Conservation (phyloP, 2,113 vertebrate genomes). For the Psittacula cyanocephala region DNA sequence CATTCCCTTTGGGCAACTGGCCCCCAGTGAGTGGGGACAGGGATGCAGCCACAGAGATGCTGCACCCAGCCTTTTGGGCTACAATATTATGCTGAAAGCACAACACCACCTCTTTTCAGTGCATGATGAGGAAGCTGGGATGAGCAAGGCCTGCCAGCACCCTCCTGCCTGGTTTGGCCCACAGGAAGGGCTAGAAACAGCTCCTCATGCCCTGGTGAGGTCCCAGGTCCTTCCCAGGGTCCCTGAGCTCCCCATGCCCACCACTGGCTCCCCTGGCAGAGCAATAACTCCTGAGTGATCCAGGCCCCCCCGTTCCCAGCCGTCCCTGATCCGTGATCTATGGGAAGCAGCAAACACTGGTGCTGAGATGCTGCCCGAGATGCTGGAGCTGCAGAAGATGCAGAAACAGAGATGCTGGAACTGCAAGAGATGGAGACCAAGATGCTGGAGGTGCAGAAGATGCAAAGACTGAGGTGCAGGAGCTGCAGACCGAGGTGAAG, state of each 20-base stretch:
- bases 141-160: not conserved
- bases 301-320: not conserved
- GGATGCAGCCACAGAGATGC: not conserved
- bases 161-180: not conserved
- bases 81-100: not conserved
- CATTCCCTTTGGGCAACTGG: not conserved
- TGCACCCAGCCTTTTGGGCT: not conserved
- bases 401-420: not conserved
- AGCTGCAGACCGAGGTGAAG: not conserved
- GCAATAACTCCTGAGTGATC: not conserved
- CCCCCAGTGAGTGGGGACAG: accelerated
- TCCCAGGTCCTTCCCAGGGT: not conserved
- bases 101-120: not conserved
- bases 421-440: not conserved
- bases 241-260: accelerated
- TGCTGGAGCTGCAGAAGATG: not conserved
- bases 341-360: accelerated
- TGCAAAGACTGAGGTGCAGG: too few relatives aligned
- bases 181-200: accelerated
- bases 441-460: not conserved
- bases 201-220: not conserved
- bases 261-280: not conserved
- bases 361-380: not conserved
- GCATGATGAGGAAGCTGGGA: not conserved
- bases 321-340: not conserved